Conservation (phyloP, 2,888 invertebrate genomes). For the Drosophila antonietae region DNA sequence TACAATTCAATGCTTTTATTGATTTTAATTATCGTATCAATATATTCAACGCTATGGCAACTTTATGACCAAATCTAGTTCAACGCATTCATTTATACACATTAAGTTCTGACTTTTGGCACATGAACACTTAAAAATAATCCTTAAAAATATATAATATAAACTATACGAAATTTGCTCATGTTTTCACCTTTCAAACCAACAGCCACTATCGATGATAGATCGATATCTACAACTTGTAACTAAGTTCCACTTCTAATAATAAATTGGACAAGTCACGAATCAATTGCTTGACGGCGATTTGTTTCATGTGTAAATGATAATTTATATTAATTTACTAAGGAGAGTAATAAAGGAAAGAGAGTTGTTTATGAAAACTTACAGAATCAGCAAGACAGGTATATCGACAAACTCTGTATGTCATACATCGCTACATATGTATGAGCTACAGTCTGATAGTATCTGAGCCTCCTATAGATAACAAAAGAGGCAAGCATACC, state of each 20-base stretch:
- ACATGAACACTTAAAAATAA: not conserved
- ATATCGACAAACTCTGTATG: not conserved
- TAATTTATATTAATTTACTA: not conserved
- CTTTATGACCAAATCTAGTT: not conserved
- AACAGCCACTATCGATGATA: not conserved
- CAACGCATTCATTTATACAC: not conserved
- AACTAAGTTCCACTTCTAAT: not conserved
- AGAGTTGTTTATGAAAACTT: no score
- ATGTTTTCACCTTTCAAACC: not conserved
- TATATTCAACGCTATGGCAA: no score
- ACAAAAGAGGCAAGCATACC: conserved; percentile 34
- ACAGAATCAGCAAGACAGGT: not conserved
- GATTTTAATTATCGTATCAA: not conserved
- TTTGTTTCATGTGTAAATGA: no score
- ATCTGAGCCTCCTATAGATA: conserved; percentile 28
- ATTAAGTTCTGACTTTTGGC: not conserved
- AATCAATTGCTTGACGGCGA: not conserved
- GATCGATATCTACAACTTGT: not conserved
- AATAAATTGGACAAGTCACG: not conserved
- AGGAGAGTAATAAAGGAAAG: not conserved
- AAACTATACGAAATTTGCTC: not conserved
- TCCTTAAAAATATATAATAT: not conserved
- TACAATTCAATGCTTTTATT: no score
- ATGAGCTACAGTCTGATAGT: conserved; percentile 14
- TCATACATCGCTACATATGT: not conserved